Base-by-base conservation (phyloP, 2,888 invertebrate genomes). In the Tipula unca region DNA sequence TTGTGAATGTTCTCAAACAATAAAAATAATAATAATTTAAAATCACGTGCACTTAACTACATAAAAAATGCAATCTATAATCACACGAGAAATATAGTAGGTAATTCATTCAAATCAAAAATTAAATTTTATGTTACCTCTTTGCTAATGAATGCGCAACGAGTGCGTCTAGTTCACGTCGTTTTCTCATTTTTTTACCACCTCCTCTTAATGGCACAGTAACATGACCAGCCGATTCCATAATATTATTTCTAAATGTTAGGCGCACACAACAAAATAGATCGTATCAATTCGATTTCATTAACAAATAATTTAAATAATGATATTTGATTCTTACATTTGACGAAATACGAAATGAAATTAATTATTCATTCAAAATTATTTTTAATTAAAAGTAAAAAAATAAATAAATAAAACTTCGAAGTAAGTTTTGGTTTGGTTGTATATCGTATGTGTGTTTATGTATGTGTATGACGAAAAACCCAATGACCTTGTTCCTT, bases 181-280 rank as follows among this genome's bases (percentile, higher is more conserved):
- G 92, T 89, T 95, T 95, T 89, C 94, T 92, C 94, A 95, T 95
- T 91, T 95, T 95, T 91, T 95, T 95, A 87, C 92, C 92, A 82
- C 92, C 92, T 85, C 89, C 88, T 87, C 92, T 91, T 87, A 92
- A 92, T 90, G 91, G 94, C 91, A 91, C 94, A 89, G 91, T 94
- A 90, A 93, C 94, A 90, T 91, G 93, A 91, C 89, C 93, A 89
- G 92, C 93, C 90, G 92, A 94, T 92, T 92, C 94, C 92, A 93
- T 92, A n/a, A n/a, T n/a, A 83, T 83, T 83, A 32, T 29, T 83
- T 25, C 20, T 69, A 69, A 10, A 48, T 20, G n/a, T 48, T n/a
- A 20, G 25, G 25, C 14, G 25, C 13, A 69, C 69, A 69, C 10
- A 69, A 69, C 25, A 69, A 69, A 25, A 69, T 25, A 69, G 17